These are phyloP conservation scores for Myoxocephalus aenaeus DNA, from an alignment of 2,797 vertebrate genomes.

Conservation along the genomic window DNA sequence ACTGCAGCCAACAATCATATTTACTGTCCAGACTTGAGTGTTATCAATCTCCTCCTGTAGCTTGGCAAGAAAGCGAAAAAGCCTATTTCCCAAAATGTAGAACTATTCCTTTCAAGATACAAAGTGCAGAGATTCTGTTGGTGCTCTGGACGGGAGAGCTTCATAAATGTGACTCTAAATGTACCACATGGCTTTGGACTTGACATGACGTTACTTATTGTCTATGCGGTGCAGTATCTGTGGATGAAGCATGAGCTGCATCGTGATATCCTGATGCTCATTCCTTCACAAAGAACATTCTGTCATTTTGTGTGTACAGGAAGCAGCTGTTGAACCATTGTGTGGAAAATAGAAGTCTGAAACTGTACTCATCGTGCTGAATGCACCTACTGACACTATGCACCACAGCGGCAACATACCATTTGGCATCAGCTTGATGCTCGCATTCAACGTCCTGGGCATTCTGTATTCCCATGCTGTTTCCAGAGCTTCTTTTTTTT, in stretches of 20 bases:
- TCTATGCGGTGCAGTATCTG: background rate
- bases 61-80: background rate
- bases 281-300: background rate
- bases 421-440: conserved; percentile 43
- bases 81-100: background rate
- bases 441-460: conserved; percentile 38
- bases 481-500: conserved; percentile 47
- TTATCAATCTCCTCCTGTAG: background rate
- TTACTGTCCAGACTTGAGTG: background rate
- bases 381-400: conserved; percentile 28
- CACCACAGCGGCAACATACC: conserved; percentile 5
- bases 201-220: background rate
- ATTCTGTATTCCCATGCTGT: conserved; percentile 56
- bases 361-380: background rate
- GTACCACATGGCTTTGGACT: background rate
- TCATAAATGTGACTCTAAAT: background rate
- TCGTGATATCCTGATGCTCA: background rate
- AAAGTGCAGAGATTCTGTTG: background rate
- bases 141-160: background rate
- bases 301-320: background rate
- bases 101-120: background rate
- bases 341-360: background rate
- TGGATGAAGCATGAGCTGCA: background rate
- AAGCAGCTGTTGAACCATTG: background rate
- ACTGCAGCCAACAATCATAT: background rate